Evolutionary conservation across 2,113 vertebrate species (phyloP).

Genomic region (Pollachius pollachius): DNA sequence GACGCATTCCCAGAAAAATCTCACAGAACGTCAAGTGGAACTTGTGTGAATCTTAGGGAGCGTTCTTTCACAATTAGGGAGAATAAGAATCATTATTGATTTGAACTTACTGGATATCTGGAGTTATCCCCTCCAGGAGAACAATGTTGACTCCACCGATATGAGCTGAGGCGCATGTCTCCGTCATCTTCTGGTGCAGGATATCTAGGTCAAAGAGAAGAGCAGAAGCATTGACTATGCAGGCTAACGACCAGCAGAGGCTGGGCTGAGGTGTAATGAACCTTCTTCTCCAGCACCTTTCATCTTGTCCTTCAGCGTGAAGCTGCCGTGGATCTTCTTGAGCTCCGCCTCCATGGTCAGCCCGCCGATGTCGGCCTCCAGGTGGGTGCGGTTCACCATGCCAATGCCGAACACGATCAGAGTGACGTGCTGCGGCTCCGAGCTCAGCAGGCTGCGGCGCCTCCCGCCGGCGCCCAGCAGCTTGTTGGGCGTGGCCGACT

Average conservation of each 20-base stretch:
- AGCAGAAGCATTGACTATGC: background rate
- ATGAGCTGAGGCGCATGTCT: slow-evolving; percentile 95
- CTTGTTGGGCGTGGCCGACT: slow-evolving; percentile 75
- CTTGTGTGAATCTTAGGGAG: no score
- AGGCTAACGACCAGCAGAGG: no score
- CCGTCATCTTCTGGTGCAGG: slow-evolving; percentile 97
- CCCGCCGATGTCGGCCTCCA: slow-evolving; percentile 96
- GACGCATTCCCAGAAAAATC: no score
- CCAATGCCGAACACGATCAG: slow-evolving; percentile 96
- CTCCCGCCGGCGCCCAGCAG: slow-evolving; percentile 62
- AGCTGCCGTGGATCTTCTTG: slow-evolving; percentile 96
- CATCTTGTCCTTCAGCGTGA: slow-evolving; percentile 98
- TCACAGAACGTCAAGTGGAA: no score
- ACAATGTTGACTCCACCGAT: slow-evolving; percentile 97
- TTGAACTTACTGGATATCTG: slow-evolving; percentile 93
- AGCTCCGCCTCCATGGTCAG: slow-evolving; percentile 97
- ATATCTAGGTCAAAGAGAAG: slow-evolving; percentile 77
- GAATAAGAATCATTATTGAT: no score
- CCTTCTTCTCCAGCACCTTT: slow-evolving; percentile 77
- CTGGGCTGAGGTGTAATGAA: no score
- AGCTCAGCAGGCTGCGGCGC: slow-evolving; percentile 85
- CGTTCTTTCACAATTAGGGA: no score
- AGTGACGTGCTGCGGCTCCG: slow-evolving; percentile 92
- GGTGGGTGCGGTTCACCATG: slow-evolving; percentile 95
- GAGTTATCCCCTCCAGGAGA: slow-evolving; percentile 93